These are phyloP conservation scores for Lepidurus apus DNA, from an alignment of 1,140 invertebrate genomes.

Conservation along the genomic window DNA sequence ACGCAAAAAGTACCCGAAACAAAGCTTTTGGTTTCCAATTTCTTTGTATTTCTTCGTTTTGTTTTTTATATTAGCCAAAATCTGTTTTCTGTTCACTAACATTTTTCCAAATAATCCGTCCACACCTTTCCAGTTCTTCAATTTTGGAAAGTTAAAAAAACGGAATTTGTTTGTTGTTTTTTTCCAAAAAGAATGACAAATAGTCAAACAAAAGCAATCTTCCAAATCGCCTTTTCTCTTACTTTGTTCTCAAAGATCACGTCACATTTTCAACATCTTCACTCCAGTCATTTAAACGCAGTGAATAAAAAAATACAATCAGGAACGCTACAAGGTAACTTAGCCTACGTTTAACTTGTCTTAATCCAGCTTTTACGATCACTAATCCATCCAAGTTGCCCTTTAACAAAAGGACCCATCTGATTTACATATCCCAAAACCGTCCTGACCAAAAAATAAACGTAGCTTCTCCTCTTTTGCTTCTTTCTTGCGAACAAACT, in stretches of 20 bases:
- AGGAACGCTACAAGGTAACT: not conserved
- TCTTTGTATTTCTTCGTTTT: slow-evolving; percentile 1
- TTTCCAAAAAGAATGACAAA: no score
- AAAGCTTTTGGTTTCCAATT: not conserved
- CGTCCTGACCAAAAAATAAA: no score
- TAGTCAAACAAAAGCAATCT: no score
- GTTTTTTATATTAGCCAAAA: slow-evolving; percentile 17
- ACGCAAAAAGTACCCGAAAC: not conserved
- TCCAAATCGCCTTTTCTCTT: no score
- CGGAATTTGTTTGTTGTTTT: no score
- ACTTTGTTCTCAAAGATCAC: no score
- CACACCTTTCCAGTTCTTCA: not conserved
- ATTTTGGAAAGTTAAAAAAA: not conserved
- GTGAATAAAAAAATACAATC: no score
- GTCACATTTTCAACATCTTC: not conserved
- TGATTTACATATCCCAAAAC: no score
- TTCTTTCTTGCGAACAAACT: no score
- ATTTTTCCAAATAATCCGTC: not conserved
- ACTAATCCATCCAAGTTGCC: not conserved
- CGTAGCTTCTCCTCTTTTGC: no score
- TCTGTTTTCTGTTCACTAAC: not conserved
- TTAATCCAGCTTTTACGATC: slow-evolving; percentile 22
- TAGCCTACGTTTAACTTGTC: not conserved
- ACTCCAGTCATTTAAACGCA: not conserved
- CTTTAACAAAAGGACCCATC: not conserved